Conservation (phyloP, 2,797 vertebrate species). For the Anableps anableps region DNA sequence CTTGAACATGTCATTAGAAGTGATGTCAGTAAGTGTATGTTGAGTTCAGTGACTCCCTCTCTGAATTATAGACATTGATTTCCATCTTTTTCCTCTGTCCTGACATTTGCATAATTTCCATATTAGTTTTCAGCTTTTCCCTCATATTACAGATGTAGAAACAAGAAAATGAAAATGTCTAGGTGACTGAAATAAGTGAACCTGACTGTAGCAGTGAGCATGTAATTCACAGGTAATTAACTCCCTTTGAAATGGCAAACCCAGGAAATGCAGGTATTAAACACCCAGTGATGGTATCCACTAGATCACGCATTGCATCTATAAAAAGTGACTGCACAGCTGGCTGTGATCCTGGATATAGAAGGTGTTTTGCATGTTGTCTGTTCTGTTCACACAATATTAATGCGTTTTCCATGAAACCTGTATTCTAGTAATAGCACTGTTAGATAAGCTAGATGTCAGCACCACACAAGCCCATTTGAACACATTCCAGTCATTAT, state of each 20-base stretch:
- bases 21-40: not conserved
- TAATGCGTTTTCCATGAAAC: slow-evolving; percentile 15
- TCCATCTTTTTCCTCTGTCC: not conserved
- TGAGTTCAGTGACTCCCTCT: not conserved
- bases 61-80: slow-evolving; percentile 7
- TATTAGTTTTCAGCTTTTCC: not conserved
- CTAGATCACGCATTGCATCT: not conserved
- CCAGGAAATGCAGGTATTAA: slow-evolving; percentile 1
- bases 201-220: slow-evolving; percentile 16
- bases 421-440: not conserved
- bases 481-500: slow-evolving; percentile 16
- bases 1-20: not conserved
- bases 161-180: slow-evolving; percentile 1
- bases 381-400: not conserved
- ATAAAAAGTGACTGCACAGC: not conserved
- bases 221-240: slow-evolving; percentile 24
- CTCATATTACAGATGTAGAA: not conserved
- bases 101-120: slow-evolving; percentile 11
- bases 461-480: slow-evolving; percentile 32
- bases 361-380: not conserved
- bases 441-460: slow-evolving; percentile 17
- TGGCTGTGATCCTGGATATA: not conserved
- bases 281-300: not conserved
- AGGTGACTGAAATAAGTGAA: slow-evolving; percentile 3
- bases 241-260: slow-evolving; percentile 2